Percentiles rank a stretch among this genome's conserved stretches.
phyloP scores from a whole-genome alignment of 2,113 vertebrate species.

The Pithys albifrons region DNA sequence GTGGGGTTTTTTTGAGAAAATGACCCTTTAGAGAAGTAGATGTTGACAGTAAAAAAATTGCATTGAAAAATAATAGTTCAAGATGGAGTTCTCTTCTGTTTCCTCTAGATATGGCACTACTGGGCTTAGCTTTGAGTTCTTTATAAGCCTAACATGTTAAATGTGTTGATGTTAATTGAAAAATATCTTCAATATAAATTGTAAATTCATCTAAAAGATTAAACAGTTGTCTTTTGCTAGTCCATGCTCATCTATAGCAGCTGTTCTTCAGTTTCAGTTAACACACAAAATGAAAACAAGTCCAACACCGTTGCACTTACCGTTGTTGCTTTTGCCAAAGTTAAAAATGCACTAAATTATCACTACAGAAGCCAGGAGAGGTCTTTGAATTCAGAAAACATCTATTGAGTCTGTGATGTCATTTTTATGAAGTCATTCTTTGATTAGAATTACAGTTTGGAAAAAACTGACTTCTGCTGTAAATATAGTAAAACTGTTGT shows the following conservation, averaged over 20 bases:
- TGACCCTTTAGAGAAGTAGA: background rate
- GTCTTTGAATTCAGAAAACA: background rate
- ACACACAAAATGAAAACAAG: background rate
- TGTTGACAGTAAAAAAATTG: background rate
- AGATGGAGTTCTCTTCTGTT: background rate
- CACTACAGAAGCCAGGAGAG: background rate
- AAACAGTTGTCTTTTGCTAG: background rate
- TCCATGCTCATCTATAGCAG: background rate
- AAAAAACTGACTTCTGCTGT: background rate
- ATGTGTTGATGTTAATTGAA: background rate
- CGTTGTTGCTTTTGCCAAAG: background rate
- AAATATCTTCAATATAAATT: background rate
- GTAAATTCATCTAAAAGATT: background rate
- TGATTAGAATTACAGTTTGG: background rate
- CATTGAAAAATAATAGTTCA: background rate
- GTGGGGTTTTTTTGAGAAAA: background rate
- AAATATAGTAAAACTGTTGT: background rate
- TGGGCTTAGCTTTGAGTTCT: background rate
- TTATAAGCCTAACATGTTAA: background rate
- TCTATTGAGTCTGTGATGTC: background rate
- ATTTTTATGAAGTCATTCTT: constrained; percentile 24
- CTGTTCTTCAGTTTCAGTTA: background rate
- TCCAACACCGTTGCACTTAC: background rate
- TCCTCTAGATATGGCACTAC: background rate
- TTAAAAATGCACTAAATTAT: background rate